Conservation (phyloP, 37 sponge, comb jelly and placozoan species). For the Bolinopsis microptera region DNA sequence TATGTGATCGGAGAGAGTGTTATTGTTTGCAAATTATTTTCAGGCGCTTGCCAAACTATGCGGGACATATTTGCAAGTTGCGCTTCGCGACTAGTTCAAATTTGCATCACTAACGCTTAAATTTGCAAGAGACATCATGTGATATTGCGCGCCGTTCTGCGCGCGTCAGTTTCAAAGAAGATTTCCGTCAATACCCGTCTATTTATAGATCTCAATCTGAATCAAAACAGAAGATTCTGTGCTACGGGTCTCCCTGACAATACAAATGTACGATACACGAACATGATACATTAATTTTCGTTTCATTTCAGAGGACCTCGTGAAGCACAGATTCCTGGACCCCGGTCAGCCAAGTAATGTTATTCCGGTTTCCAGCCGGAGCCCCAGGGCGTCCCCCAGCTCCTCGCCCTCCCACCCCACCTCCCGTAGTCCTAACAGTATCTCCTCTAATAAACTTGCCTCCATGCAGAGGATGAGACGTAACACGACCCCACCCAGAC, state of each 20-base stretch:
- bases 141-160: neutral
- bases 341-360: neutral
- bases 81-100: neutral
- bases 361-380: neutral
- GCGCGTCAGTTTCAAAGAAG: neutral
- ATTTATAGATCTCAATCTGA: neutral
- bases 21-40: no score
- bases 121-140: neutral
- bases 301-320: constrained; percentile 39
- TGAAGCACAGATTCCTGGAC: constrained; percentile 46
- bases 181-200: neutral
- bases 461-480: constrained; percentile 46
- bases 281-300: neutral
- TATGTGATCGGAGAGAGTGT: no score
- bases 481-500: constrained; percentile 17
- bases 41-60: neutral
- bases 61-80: neutral
- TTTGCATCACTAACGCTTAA: neutral
- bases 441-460: constrained; percentile 41
- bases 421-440: constrained; percentile 30
- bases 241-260: no score
- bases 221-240: no score
- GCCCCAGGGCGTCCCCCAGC: neutral
- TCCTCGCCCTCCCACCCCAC: constrained; percentile 51
- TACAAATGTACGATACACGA: neutral